Evolutionary conservation across 1,140 invertebrate species (phyloP).

Genomic region (Nylanderia fulva): DNA sequence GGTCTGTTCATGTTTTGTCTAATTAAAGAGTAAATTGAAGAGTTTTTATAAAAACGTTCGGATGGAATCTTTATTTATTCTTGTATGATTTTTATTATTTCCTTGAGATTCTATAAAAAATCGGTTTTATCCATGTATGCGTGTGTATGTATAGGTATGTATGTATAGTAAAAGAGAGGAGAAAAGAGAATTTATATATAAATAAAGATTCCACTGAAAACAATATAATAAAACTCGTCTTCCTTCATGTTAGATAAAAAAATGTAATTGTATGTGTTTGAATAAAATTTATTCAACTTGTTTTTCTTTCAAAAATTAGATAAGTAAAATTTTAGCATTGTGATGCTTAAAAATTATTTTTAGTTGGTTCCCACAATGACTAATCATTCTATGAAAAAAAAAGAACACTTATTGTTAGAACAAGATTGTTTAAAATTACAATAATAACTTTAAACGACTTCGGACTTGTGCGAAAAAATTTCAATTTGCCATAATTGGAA

Average conservation of each 20-base stretch:
- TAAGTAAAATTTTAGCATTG: background rate
- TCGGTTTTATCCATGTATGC: background rate
- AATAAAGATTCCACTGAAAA: background rate
- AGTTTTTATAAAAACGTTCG: background rate
- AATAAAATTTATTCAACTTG: slow-evolving; percentile 21
- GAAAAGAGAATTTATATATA: background rate
- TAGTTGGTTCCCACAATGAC: background rate
- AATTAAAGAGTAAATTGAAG: background rate
- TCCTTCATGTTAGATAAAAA: background rate
- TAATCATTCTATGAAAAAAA: background rate
- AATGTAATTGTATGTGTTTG: slow-evolving; percentile 8
- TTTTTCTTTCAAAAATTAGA: background rate
- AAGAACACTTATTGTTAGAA: too few species aligned
- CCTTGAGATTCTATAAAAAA: slow-evolving; percentile 4
- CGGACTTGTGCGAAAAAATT: background rate
- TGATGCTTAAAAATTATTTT: background rate
- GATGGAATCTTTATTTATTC: slow-evolving; percentile 2
- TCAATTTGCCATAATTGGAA: background rate
- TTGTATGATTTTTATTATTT: background rate
- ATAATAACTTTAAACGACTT: background rate
- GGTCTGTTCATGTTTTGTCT: background rate
- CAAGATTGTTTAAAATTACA: background rate
- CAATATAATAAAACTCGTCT: background rate
- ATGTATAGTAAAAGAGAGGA: too few species aligned
- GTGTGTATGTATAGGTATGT: too few species aligned